Base-by-base conservation (phyloP, 2,888 invertebrate genomes). In the Ctena decussata region DNA sequence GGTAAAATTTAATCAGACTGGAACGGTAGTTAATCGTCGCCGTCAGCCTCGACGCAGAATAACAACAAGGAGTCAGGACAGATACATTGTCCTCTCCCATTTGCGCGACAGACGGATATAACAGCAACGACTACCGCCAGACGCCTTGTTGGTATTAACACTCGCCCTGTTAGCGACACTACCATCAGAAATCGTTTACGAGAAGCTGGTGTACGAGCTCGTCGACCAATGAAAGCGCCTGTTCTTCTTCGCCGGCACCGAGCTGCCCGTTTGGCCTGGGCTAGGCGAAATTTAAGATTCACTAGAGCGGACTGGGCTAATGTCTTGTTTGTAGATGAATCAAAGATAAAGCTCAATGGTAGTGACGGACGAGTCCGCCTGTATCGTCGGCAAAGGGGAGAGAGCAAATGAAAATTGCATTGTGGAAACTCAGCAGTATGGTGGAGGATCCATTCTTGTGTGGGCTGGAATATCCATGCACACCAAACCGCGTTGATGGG, bases 261-360 rank as follows among this genome's bases (percentile, higher is more conserved):
- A 11, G 11, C 11, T 6, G 30, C 5, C 8, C 1, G 32, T 27
- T 24, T 60, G 60, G 8, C 24, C 5, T 71, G 71, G 71, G 71
- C 39, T 8, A 37, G 71, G 27, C 71, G 37, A 27, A 35, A 71
- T 71, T 12, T 71, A 12, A 35, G 39, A 21, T 39, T 30, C 35
- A 70, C 53, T 6, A 70, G 81, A 41, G 71, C 81, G 24, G 81
- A 82, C 72, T 82, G 81, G 81, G 39, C 41, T 24, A 41, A 76
- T 6, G 49, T 69, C 35, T 32, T 71, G 24, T 82, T 82, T 37
- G 70, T 32, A n/a, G 77, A 77, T 41, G 76, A 76, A 32, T 32
- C 57, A 15, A 37, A 39, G 18, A 46, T 76, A 6, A 74, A 76
- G 8, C 30, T 75, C 15, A 15, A 53, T 12, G 72, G 60, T 11